Base-by-base conservation (phyloP, 37 sponge, comb jelly and placozoan genomes). In the Bolinopsis microptera region DNA sequence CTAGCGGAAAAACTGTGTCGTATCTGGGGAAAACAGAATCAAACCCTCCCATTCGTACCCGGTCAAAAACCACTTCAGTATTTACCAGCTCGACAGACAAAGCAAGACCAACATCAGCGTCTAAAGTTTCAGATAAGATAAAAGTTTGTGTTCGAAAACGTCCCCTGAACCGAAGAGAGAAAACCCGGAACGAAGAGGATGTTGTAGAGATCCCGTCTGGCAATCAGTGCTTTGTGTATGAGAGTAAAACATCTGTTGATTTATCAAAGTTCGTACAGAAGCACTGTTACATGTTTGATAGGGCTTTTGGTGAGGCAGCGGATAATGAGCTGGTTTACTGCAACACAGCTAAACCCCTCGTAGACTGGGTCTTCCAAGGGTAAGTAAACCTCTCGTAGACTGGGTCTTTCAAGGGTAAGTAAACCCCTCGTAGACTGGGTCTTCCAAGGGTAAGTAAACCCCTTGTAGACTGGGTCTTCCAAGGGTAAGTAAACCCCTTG, bases 61-160 rank as follows among this genome's bases (percentile, higher is more conserved):
- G 82, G 30, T 28, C 82, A 2, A 28, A 80, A 28, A 80, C 82
- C 35, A 80, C 82, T 8, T 80, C 82, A 5, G 38, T 80, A 9
- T 30, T 80, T 33, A 34, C 82, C 1, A 30, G 37, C 35, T 72
- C 75, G 3, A 72, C 3, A 5, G 31, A 72, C 75, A 72, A 21
- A 72, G 16, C 82, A 32, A 31, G 38, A 80, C 35, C 35, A 5
- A 80, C 21, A 1, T 23, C 82, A 34, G 82, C 82, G 37, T 33
- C 38, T 37, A 70, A 70, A 70, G 82, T 35, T 3, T 80, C 82
- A 32, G 82, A 94, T 33, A 93, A 83, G 69, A 98, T 98, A 8
- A 93, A 93, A 93, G 99, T 98, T 30, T 97, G 97, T 96, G 99
- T 98, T n/a, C 76, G 99, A 39, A 98, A 98, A 92, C 76, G 99